Evolutionary conservation across 2,797 vertebrate genomes (phyloP).

Genomic region (Vultur gryphus): DNA sequence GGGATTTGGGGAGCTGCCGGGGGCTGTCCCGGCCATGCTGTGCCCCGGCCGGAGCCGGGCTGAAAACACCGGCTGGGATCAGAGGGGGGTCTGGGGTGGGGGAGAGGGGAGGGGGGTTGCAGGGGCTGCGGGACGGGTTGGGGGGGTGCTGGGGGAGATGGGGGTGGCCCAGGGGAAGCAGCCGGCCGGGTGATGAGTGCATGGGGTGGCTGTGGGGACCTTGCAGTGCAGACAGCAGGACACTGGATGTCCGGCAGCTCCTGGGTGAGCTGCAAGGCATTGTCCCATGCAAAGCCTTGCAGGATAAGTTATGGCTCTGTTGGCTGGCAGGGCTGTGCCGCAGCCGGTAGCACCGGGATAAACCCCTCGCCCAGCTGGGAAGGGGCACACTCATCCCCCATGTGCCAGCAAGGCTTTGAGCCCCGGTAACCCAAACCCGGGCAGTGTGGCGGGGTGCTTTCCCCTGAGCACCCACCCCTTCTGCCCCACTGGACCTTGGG

Average conservation of each 20-base stretch:
- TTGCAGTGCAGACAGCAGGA: no score
- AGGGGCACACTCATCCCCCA: neutral
- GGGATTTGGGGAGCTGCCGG: neutral
- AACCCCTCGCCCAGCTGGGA: neutral
- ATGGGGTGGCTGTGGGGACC: neutral
- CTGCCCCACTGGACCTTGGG: rapidly evolving
- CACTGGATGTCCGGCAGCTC: neutral
- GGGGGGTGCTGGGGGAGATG: neutral
- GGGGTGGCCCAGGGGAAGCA: neutral
- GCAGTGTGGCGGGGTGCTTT: rapidly evolving
- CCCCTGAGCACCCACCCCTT: no score
- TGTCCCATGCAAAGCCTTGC: neutral
- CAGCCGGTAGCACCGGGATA: neutral
- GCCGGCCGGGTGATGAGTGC: neutral
- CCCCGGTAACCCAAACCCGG: neutral
- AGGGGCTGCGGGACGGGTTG: neutral
- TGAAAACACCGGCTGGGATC: neutral
- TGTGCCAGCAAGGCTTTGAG: neutral
- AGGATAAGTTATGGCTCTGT: neutral
- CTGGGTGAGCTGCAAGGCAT: neutral
- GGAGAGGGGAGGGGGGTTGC: neutral
- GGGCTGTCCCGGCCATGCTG: neutral
- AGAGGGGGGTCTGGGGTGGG: neutral
- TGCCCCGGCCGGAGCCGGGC: neutral
- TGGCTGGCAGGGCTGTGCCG: neutral